Evolutionary conservation across 1,140 invertebrate genomes (phyloP).

Genomic region (Stegodyphus mimosarum): DNA sequence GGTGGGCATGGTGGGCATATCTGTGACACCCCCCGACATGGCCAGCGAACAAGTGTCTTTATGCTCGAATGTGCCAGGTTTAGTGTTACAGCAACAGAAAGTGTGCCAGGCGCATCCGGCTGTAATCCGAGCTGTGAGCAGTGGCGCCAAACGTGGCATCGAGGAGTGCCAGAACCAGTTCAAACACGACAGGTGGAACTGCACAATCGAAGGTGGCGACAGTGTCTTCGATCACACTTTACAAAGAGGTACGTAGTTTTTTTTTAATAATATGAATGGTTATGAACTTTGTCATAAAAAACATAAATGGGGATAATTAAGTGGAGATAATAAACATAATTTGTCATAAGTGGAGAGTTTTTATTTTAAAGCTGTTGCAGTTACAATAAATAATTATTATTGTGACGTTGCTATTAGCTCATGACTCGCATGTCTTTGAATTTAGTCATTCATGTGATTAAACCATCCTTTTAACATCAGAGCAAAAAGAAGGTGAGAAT

Average conservation of each 20-base stretch:
- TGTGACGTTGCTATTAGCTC: too few relatives aligned
- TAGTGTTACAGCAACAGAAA: slow-evolving; percentile 70
- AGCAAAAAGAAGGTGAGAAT: too few relatives aligned
- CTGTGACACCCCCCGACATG: slow-evolving; percentile 65
- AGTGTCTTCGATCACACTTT: slow-evolving; percentile 70
- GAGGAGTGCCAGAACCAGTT: slow-evolving; percentile 74
- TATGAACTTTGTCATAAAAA: too few relatives aligned
- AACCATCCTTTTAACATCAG: too few relatives aligned
- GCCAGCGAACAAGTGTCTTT: slow-evolving; percentile 63
- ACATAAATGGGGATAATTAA: too few relatives aligned
- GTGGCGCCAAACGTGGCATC: slow-evolving; percentile 72
- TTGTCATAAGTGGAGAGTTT: too few relatives aligned
- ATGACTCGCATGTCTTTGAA: too few relatives aligned
- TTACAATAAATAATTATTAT: too few relatives aligned
- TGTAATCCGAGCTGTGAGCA: slow-evolving; percentile 70
- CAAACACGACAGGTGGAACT: slow-evolving; percentile 74
- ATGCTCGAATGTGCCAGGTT: slow-evolving; percentile 66
- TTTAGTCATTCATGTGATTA: too few relatives aligned
- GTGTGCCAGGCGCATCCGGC: slow-evolving; percentile 72
- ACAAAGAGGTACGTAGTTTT: slow-evolving; percentile 67
- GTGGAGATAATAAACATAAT: too few relatives aligned
- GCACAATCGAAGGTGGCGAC: slow-evolving; percentile 67
- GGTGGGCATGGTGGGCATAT: slow-evolving; percentile 71
- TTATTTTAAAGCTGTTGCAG: too few relatives aligned
- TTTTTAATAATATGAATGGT: too few relatives aligned